Conservation (phyloP, 2,113 vertebrate genomes). For the Candoia aspera region DNA sequence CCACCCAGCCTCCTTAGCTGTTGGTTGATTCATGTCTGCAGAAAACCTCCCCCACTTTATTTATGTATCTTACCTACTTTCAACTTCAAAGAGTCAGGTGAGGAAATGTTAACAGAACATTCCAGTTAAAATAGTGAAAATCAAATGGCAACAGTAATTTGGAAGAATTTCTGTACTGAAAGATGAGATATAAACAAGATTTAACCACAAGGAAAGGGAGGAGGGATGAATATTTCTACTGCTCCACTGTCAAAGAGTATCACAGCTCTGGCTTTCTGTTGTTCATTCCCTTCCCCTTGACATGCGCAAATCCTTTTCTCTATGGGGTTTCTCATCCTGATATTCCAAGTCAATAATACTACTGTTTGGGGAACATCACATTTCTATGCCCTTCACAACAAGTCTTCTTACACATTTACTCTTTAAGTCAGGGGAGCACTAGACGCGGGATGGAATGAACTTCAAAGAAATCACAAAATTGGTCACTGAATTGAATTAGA, state of each 20-base stretch:
- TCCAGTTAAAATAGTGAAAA: neutral
- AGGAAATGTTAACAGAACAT: neutral
- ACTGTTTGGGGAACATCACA: neutral
- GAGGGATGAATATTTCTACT: neutral
- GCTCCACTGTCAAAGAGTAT: neutral
- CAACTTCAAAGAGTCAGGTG: no score
- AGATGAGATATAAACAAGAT: neutral
- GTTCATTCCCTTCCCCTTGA: neutral
- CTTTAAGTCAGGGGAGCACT: neutral
- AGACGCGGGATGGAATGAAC: neutral
- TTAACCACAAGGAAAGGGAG: neutral
- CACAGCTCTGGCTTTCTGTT: neutral
- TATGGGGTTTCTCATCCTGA: neutral
- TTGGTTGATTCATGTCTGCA: conserved; percentile 27
- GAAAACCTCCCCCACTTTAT: neutral
- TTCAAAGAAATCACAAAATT: neutral
- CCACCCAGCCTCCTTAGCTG: conserved; percentile 6
- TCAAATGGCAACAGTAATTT: neutral
- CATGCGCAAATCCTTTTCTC: neutral
- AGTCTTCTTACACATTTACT: neutral
- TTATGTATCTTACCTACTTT: neutral
- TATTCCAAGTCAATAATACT: neutral
- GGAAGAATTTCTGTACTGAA: neutral
- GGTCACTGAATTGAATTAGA: neutral
- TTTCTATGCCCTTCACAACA: neutral